Conservation (phyloP, 2,888 invertebrate genomes). For the Athetis lepigone region DNA sequence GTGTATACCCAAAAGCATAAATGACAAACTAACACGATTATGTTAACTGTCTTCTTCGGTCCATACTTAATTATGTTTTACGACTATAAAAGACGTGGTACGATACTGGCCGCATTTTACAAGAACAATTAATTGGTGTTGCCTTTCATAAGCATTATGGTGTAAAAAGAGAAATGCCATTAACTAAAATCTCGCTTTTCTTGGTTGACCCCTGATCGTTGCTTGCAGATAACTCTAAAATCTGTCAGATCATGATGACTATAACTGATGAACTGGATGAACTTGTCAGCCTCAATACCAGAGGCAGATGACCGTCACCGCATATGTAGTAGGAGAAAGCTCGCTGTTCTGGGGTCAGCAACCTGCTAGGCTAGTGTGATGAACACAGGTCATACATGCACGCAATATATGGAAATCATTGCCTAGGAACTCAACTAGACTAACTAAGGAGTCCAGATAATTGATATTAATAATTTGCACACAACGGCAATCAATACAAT, state of each 20-base stretch:
- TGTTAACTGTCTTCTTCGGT: conserved; percentile 26
- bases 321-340: conserved; percentile 36
- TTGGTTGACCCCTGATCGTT: background rate
- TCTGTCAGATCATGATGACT: conserved; percentile 15
- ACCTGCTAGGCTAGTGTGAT: conserved; percentile 39
- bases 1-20: conserved; percentile 12
- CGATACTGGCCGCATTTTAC: conserved; percentile 16
- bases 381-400: conserved; percentile 16
- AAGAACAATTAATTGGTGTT: conserved; percentile 4
- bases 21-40: conserved; percentile 41
- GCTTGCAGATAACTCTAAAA: conserved; percentile 5
- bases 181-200: background rate
- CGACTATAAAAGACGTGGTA: conserved; percentile 7
- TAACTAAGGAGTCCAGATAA: background rate
- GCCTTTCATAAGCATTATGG: background rate
- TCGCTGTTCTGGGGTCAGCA: conserved; percentile 41
- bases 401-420: conserved; percentile 22
- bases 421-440: background rate
- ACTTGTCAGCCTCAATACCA: conserved; percentile 27
- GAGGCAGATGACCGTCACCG: conserved; percentile 37
- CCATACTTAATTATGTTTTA: conserved; percentile 30
- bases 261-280: conserved; percentile 38
- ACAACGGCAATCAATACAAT: conserved; percentile 12
- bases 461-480: conserved; percentile 2
- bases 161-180: background rate